Conservation (phyloP, 1,140 invertebrate species). For the Octopus bimaculoides region DNA sequence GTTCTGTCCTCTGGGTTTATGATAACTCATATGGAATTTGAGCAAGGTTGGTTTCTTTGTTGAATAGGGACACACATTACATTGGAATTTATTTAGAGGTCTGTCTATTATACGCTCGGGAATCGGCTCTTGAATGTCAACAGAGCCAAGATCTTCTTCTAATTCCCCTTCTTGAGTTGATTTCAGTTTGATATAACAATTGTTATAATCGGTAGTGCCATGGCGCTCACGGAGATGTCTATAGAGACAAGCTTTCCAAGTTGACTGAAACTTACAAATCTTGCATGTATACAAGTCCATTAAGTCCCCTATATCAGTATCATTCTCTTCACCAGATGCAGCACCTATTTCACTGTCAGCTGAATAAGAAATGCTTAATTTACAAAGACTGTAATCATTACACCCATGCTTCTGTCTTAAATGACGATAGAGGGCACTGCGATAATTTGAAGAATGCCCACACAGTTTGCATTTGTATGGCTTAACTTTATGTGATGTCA, state of each 20-base stretch:
- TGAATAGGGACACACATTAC: conserved; percentile 75
- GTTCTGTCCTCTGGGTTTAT: conserved; percentile 65
- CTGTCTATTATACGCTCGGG: conserved; percentile 8
- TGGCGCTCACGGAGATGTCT: conserved; percentile 34
- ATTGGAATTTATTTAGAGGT: conserved; percentile 55
- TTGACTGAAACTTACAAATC: conserved; percentile 40
- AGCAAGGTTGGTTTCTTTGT: conserved; percentile 66
- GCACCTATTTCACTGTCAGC: not conserved
- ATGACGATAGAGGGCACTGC: conserved; percentile 42
- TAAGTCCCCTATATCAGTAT: conserved; percentile 11
- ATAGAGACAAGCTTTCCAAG: conserved; percentile 30
- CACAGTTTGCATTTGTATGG: conserved; percentile 44
- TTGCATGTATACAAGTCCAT: conserved; percentile 35
- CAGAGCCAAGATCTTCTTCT: not conserved
- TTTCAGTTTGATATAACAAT: not conserved
- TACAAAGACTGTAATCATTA: conserved; percentile 28
- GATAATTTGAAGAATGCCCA: conserved; percentile 38
- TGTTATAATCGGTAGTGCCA: conserved; percentile 30
- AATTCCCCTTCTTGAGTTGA: not conserved
- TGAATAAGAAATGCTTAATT: conserved; percentile 32
- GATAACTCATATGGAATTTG: conserved; percentile 71
- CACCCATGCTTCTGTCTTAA: conserved; percentile 36
- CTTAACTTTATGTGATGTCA: conserved; percentile 42
- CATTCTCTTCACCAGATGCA: conserved; percentile 5
- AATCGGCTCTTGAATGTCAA: not conserved